Conservation (phyloP, 1,140 invertebrate species). For the Drosophila oshimai region DNA sequence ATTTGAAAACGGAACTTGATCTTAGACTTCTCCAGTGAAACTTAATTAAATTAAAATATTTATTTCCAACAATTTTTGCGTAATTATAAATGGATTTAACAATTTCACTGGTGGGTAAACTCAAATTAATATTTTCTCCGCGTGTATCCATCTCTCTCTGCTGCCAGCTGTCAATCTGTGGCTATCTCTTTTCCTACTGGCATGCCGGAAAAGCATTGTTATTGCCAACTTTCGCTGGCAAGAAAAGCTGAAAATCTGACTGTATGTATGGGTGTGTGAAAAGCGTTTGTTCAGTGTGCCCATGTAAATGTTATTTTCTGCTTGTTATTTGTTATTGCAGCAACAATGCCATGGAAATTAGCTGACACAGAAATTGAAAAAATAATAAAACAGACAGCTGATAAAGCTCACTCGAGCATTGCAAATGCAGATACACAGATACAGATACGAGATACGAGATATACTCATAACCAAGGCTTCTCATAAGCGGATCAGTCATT, state of each 20-base stretch:
- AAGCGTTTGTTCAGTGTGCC: conserved; percentile 29
- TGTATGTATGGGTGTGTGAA: conserved; percentile 21
- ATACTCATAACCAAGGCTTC: conserved; percentile 35
- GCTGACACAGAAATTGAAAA: conserved; percentile 46
- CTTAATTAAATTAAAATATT: too few relatives aligned
- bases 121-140: not conserved
- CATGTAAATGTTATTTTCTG: conserved; percentile 38
- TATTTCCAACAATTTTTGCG: not conserved
- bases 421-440: conserved; percentile 29
- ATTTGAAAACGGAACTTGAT: not conserved
- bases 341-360: conserved; percentile 48
- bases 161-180: conserved; percentile 27
- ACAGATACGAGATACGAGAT: conserved; percentile 1
- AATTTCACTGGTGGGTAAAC: not conserved
- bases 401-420: conserved; percentile 43
- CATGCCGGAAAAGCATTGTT: conserved; percentile 57
- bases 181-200: conserved; percentile 29
- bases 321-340: conserved; percentile 21
- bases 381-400: not conserved
- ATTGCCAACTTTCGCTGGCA: conserved; percentile 54
- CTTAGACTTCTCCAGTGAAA: too few relatives aligned
- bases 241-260: conserved; percentile 34
- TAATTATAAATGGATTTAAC: not conserved
- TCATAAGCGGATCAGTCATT: conserved; percentile 42
- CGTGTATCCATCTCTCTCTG: not conserved